Evolutionary conservation across 2,888 invertebrate genomes (phyloP).

Genomic region (Arenicola marina): DNA sequence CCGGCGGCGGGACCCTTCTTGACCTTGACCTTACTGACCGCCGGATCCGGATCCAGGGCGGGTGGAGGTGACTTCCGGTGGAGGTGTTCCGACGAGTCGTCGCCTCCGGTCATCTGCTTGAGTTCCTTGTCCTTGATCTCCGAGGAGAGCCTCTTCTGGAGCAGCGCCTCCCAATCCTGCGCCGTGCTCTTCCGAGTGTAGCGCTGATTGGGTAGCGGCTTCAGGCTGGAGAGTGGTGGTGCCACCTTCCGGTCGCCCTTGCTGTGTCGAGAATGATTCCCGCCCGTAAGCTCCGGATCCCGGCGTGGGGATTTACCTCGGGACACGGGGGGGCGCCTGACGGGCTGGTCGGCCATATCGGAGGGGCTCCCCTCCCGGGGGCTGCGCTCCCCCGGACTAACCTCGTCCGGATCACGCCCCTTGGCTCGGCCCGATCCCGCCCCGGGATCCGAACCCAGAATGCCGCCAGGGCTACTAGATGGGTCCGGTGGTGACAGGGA

Average conservation of each 20-base stretch:
- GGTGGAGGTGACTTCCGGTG: not conserved
- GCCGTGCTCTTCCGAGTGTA: slow-evolving; percentile 27
- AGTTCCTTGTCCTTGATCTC: slow-evolving; percentile 53
- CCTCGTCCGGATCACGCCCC: too few relatives aligned
- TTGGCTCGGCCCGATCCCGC: too few relatives aligned
- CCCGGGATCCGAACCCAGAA: too few relatives aligned
- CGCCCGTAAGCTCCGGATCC: too few relatives aligned
- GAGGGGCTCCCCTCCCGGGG: too few relatives aligned
- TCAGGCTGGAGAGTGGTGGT: slow-evolving; percentile 6
- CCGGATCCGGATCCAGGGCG: not conserved
- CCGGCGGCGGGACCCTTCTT: not conserved
- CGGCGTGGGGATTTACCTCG: too few relatives aligned
- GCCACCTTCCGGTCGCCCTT: not conserved
- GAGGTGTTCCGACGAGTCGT: not conserved
- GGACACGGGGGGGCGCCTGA: too few relatives aligned
- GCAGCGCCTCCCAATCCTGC: slow-evolving; percentile 45
- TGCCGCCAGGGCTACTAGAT: too few relatives aligned
- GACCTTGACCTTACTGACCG: not conserved
- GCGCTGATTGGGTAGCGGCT: slow-evolving; percentile 25
- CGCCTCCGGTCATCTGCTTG: slow-evolving; percentile 16
- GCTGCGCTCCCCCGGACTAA: too few relatives aligned
- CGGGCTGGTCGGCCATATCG: too few relatives aligned
- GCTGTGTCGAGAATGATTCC: too few relatives aligned
- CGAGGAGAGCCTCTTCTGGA: slow-evolving; percentile 47
- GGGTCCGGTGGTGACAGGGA: too few relatives aligned